Base-by-base conservation (phyloP, 2,888 invertebrate species). In the Trileptium ribeirensis region DNA sequence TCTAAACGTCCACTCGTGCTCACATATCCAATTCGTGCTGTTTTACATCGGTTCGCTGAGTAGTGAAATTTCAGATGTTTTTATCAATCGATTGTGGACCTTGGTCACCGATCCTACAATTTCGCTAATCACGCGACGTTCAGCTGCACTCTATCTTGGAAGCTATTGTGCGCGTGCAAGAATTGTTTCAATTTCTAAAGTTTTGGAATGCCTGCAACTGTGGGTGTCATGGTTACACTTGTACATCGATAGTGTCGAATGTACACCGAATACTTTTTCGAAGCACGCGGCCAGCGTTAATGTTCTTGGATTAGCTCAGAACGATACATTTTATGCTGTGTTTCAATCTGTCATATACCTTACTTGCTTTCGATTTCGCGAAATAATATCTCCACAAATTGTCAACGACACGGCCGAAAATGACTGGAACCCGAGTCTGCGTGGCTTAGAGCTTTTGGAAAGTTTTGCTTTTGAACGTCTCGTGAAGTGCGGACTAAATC, bases 341-440 rank as follows among this genome's bases (percentile, higher is more conserved):
- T 96, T 96, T 85, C 97, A 98, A 89, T 93, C 95, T 0, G 91
- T 97, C 74, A 97, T 98, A 90, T 96, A 97, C 89, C 91, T 96
- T 29, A 93, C 98, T 82, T 94, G 94, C 0, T 97, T 96, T 88
- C 92, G 95, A 82, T 94, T 95, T 88, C 93, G 93, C 85, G 94
- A 96, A 87, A 91, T 97, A 85, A 92, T 95, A 70, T n/a, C n/a
- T n/a, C n/a, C n/a, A n/a, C n/a, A n/a, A n/a, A n/a, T n/a, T n/a
- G n/a, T n/a, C n/a, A n/a, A n/a, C n/a, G 91, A 91, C 81, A 92
- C 91, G 85, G 92, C 92, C 88, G 93, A 93, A 24, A 8, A 8
- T 15, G 51, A 51, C 8, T 15, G 8, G 8, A 24, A 24, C 8
- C 8, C 8, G 51, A 24, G 8, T 8, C 51, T 51, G 51, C 8